Evolutionary conservation across 2,113 vertebrate genomes (phyloP).

Genomic region (Daphoenositta chrysoptera): DNA sequence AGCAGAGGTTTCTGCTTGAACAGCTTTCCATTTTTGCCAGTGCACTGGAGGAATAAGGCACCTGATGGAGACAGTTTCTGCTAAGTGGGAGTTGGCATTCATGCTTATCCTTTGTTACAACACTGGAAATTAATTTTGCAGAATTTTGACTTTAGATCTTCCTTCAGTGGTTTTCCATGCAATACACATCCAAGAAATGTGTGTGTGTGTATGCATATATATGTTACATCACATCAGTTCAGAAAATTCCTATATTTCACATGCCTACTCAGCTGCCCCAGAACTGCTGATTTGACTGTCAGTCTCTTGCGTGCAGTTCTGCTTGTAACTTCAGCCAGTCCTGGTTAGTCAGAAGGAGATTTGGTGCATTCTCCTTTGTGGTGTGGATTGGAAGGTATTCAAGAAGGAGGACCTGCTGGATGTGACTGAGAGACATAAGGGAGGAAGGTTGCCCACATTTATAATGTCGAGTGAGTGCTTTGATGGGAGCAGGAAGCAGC

Average conservation of each 20-base stretch:
- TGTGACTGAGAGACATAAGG: background rate
- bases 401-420: background rate
- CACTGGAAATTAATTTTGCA: background rate
- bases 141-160: background rate
- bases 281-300: background rate
- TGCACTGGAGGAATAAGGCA: background rate
- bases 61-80: background rate
- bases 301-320: background rate
- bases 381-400: background rate
- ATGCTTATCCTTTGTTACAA: background rate
- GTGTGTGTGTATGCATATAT: background rate
- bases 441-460: background rate
- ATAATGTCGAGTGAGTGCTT: background rate
- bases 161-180: background rate
- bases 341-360: background rate
- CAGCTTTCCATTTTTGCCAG: background rate
- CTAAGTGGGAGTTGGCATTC: background rate
- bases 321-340: background rate
- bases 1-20: background rate
- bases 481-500: background rate
- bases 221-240: background rate
- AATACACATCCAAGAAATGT: background rate
- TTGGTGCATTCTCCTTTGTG: background rate
- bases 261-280: background rate
- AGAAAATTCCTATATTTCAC: background rate